Conservation (phyloP, 2,797 vertebrate genomes). For the Clarias laeviceps region DNA sequence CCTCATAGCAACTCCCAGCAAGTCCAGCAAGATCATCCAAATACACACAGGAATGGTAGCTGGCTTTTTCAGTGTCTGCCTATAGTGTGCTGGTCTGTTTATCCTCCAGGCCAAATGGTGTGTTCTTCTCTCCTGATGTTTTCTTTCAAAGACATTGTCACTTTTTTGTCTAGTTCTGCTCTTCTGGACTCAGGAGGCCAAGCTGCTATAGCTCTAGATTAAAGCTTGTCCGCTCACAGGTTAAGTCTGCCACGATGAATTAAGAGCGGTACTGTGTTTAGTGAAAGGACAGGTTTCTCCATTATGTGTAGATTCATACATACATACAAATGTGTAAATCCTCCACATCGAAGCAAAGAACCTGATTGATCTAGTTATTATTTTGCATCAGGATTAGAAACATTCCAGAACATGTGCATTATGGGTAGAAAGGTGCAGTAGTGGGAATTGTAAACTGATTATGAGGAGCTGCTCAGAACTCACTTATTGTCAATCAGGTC, state of each 20-base stretch:
- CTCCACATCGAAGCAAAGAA: not conserved
- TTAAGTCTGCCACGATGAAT: not conserved
- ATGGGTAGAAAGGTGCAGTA: not conserved
- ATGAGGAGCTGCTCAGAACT: not conserved
- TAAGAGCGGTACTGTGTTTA: not conserved
- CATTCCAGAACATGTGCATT: not conserved
- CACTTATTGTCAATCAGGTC: not conserved
- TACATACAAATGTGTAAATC: not conserved
- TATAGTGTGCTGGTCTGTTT: constrained; percentile 19
- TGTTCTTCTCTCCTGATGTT: constrained; percentile 14
- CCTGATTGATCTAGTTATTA: not conserved
- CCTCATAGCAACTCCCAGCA: constrained; percentile 9
- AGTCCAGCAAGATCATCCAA: constrained; percentile 8
- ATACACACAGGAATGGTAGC: constrained; percentile 18
- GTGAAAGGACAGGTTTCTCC: not conserved
- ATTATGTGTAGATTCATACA: not conserved
- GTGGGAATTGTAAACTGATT: not conserved
- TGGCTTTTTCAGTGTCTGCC: constrained; percentile 4
- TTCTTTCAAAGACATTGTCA: constrained; percentile 6
- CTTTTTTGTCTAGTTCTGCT: not conserved
- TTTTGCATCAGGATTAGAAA: not conserved
- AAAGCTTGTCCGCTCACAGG: not conserved
- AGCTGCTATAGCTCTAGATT: not conserved
- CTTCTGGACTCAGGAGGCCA: constrained; percentile 7
- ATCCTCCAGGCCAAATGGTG: constrained; percentile 24